Evolutionary conservation across 2,888 invertebrate genomes (phyloP), one percentile per base, ranked within the genome.

Genomic region (Leistus spinibarbis): DNA sequence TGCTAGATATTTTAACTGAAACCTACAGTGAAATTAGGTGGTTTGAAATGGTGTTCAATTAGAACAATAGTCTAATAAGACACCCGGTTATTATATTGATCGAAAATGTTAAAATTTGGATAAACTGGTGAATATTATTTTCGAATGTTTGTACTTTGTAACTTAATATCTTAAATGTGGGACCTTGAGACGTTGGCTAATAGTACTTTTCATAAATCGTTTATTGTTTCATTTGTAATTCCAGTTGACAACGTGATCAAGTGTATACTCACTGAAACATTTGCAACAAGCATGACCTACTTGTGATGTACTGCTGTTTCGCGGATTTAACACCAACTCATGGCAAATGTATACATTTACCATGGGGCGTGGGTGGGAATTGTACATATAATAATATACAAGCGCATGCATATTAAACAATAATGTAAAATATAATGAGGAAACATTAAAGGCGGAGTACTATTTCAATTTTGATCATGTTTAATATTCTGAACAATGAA

Each of bases 211-310:
- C n/a, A n/a, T n/a, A n/a, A n/a, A 70, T 62, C 69, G 62, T 70
- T 70, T 62, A 63, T 63, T 62, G 62, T 70, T 63, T 63, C 63
- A 70, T 70, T 70, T 70, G 70, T 27, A 63, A 63, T 70, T 70
- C 70, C 71, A 71, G 64, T 71, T 71, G 63, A 54, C 54, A 65
- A 24, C 56, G 65, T 27, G 64, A 71, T 71, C 63, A 70, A 70
- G 63, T 70, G 56, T 70, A 63, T 63, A 63, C 62, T 53, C 56
- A 16, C 16, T 71, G 71, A 54, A 71, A 71, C 56, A 65, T 71
- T 40, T 19, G 54, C 69, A 70, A 70, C 70, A 70, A 70, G 70
- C 70, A 63, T 70, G 70, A 70, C 70, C 70, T 63, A 57, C 57
- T 57, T 57, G 10, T 16, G 9, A 5, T 40, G 40, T 27, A 1